Evolutionary conservation across 1,140 invertebrate genomes (phyloP), one percentile per base, ranked within the genome.

Genomic region (Caerostris darwini): DNA sequence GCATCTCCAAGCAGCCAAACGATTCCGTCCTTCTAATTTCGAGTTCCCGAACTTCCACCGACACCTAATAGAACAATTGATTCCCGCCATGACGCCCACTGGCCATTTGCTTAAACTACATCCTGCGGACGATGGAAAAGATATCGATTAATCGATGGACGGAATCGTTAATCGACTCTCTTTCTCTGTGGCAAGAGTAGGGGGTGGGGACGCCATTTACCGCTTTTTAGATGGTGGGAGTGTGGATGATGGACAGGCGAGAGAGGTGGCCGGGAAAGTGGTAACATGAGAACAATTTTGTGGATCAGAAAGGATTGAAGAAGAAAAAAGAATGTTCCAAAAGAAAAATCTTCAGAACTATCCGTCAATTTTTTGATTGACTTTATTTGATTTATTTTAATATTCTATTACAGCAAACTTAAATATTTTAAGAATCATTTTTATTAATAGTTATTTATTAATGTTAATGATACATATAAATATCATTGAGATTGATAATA

Each of bases 11-110:
- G 57, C 64, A 64, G n/a, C 34, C 71, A 77, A 77, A 77, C 71
- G 71, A 77, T 77, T 77, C 71, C 71, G 10, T 12, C 19, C 8
- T 50, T 12, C 19, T 77, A 77, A 77, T 77, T 34, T 77, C 50
- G 71, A 77, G 71, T 77, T 77, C 71, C 53, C 71, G 71, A 77
- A 77, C 71, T 77, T 77, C 71, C 85, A 19, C 87, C 87, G 87
- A 90, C 87, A 90, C 87, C 87, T 90, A 90, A 90, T 90, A 90
- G 87, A 90, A 90, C 87, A 90, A 90, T 90, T 90, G 87, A 90
- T 90, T 90, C 64, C 71, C 87, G 50, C 50, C 87, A 17, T 34
- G 87, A 69, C 87, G 61, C 87, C 87, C 64, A 90, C 87, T 90
- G 87, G 87, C 61, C 87, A 90, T 90, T 90, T 90, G 87, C 87